These are phyloP conservation scores for Danionella dracula DNA, from an alignment of 2,797 vertebrate species.

Conservation along the genomic window DNA sequence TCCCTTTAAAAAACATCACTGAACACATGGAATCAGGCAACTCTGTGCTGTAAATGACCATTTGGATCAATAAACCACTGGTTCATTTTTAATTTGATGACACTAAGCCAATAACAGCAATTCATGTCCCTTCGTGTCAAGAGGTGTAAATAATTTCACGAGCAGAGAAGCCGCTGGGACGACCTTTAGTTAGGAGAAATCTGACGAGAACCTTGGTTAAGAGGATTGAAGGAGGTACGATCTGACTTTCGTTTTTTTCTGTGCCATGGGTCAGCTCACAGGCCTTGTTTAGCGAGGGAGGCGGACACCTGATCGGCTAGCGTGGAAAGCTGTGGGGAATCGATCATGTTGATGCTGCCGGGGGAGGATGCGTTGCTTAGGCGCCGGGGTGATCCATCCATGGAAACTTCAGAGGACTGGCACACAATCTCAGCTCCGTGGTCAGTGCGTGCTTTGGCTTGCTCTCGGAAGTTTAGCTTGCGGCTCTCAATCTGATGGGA, in stretches of 20 bases:
- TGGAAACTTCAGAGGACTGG: slow-evolving; percentile 74
- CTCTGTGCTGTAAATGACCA: slow-evolving; percentile 24
- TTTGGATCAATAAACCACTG: slow-evolving; percentile 31
- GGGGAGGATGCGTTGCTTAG: slow-evolving; percentile 84
- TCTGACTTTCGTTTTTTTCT: slow-evolving; percentile 49
- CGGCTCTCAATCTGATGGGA: slow-evolving; percentile 80
- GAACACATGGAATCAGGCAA: neutral
- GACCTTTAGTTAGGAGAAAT: slow-evolving; percentile 42
- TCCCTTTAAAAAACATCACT: slow-evolving; percentile 3
- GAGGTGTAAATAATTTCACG: slow-evolving; percentile 30
- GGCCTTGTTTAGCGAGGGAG: slow-evolving; percentile 88
- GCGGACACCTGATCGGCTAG: slow-evolving; percentile 83
- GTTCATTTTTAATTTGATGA: slow-evolving; percentile 6
- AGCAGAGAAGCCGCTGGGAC: slow-evolving; percentile 14
- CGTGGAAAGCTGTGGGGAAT: slow-evolving; percentile 80
- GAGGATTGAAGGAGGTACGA: slow-evolving; percentile 61
- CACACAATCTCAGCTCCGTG: slow-evolving; percentile 87
- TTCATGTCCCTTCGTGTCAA: slow-evolving; percentile 19
- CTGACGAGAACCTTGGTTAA: slow-evolving; percentile 59
- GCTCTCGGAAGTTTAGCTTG: slow-evolving; percentile 84
- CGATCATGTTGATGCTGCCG: slow-evolving; percentile 81
- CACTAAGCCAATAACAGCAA: slow-evolving; percentile 29
- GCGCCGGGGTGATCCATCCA: slow-evolving; percentile 72
- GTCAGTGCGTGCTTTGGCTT: slow-evolving; percentile 87
- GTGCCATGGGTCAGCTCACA: slow-evolving; percentile 68